phyloP scores from a whole-genome alignment of 37 sponge, comb jelly and placozoan species.

The Corticium candelabrum region DNA sequence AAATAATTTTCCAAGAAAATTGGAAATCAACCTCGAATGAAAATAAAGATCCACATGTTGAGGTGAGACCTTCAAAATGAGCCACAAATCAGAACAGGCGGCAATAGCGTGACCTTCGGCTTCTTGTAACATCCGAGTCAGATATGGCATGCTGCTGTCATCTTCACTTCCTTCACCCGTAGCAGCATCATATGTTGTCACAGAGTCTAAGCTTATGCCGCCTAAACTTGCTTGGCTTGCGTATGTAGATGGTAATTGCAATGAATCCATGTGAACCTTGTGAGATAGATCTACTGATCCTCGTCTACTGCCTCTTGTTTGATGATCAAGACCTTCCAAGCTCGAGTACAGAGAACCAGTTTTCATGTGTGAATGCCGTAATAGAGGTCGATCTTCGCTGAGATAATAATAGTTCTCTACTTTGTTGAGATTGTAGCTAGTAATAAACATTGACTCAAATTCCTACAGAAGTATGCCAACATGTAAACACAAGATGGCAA shows the following conservation, averaged over 20 bases:
- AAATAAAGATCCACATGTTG: neutral
- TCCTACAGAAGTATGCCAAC: too few species aligned
- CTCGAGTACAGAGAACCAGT: too few species aligned
- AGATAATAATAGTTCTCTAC: slow-evolving; percentile 1
- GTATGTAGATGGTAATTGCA: neutral
- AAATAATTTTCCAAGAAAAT: too few species aligned
- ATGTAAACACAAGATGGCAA: too few species aligned
- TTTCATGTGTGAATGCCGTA: too few species aligned
- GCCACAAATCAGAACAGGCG: neutral
- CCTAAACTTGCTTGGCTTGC: neutral
- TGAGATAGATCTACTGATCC: too few species aligned
- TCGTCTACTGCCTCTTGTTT: too few species aligned
- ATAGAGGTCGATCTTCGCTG: slow-evolving; percentile 3
- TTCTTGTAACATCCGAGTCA: too few species aligned
- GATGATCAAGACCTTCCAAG: too few species aligned
- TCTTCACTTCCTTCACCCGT: neutral
- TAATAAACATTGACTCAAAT: neutral
- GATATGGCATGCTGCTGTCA: neutral
- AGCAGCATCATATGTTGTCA: neutral
- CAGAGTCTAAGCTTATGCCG: neutral
- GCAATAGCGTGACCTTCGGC: neutral
- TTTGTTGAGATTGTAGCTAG: neutral
- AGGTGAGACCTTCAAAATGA: neutral
- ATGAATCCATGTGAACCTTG: neutral
- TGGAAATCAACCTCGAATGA: neutral